Base-by-base conservation (phyloP, 2,797 vertebrate species). In the Phalloptychus januarius region DNA sequence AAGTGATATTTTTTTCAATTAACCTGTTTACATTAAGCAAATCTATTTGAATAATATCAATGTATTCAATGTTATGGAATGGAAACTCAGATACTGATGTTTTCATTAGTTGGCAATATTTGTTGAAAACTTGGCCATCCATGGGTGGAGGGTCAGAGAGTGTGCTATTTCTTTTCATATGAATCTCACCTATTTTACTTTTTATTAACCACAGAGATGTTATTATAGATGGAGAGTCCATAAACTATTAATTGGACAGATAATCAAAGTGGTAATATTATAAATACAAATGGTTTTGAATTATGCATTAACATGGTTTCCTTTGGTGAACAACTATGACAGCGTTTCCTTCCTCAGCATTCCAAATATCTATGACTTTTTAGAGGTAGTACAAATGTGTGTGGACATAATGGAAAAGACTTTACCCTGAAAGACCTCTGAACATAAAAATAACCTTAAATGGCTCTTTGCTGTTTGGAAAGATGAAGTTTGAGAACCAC, bases 341-440 rank as follows among this genome's bases (percentile, higher is more conserved):
- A 58, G 77, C 77, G 72, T 86, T 90, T 87, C 79, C 36, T 2
- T 80, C 46, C 7, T 83, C 65, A 58, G 52, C 23, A 86, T 81
- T 44, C 11, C 18, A 11, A 58, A 83, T 86, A 85, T 87, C 85
- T 74, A 73, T 72, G 31, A 61, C 79, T 87, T 87, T 89, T 67
- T 56, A 76, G 75, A 83, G 76, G 25, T 45, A 28, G 25, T 15
- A 23, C 20, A 72, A 72, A 72, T 72, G 46, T 38, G 18, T 52
- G 10, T 38, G 31, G 4, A 5, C 16, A 23, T 13, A 54, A 72
- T 12, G 7, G 67, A 16, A 70, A 52, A 38, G 36, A n/a, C 20
- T 50, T 36, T 38, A 16, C 16, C 36, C 45, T 33, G 5, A 50
- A 73, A 56, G 23, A n/a, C 12, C 6, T 28, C 15, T 56, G 36